Base-by-base conservation (phyloP, 2,888 invertebrate genomes). In the Sipha maydis region DNA sequence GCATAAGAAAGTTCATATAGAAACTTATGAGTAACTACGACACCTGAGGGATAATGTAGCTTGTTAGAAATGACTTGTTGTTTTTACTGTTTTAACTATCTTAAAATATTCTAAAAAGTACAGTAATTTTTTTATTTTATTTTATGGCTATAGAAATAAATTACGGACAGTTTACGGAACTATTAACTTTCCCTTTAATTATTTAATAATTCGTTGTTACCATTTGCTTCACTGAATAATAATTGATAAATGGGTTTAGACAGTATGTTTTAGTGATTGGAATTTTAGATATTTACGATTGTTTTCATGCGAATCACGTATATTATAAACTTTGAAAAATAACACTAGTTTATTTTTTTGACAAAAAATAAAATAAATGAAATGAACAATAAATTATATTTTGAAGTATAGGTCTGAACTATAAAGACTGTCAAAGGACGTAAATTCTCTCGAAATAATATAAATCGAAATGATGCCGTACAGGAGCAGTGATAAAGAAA, bases 401-500 rank as follows among this genome's bases (percentile, higher is more conserved):
- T 86, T 73, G 80, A 86, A 79, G 86, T 86, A 73, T 73, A 73
- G 34, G 78, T 85, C 25, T 67, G 84, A 28, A 85, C 84, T 85
- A 77, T 77, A 77, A 77, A 85, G 41, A 85, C 76, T 77, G 84
- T 85, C 76, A 67, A 67, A 85, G 76, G 41, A 77, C 67, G 86
- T 80, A 73, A 79, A 86, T 79, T 86, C 73, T 80, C 86, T 86
- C 86, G 31, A 61, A 86, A 80, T 86, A 80, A 86, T 86, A 86
- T 86, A 73, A 61, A 86, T 86, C 80, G 86, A 86, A 86, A 86
- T 75, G 80, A 86, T 71, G 38, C 69, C 21, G 48, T 78, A 78
- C 85, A 78, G 31, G 69, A 85, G 54, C 86, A 73, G 56, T 86
- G 86, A 86, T 86, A 86, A 86, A 86, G 79, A 80, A 85, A 86